Evolutionary conservation across 2,888 invertebrate species (phyloP).

Genomic region (Emmelina monodactyla): DNA sequence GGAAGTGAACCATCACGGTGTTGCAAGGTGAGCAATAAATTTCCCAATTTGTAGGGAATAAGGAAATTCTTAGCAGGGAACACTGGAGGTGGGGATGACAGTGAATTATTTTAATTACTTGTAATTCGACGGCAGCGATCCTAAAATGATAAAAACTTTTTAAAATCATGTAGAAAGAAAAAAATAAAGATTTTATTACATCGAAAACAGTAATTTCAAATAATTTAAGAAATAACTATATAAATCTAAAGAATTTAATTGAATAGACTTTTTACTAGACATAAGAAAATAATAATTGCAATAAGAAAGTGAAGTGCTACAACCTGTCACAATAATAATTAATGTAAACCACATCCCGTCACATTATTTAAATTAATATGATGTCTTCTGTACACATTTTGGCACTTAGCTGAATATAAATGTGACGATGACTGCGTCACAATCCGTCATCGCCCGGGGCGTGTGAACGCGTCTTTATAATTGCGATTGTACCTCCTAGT

Average conservation of each 20-base stretch:
- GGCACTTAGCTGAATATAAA: slow-evolving; percentile 57
- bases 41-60: slow-evolving; percentile 54
- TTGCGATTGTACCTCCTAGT: slow-evolving; percentile 52
- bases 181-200: no score
- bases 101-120: no score
- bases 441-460: slow-evolving; percentile 50
- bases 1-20: slow-evolving; percentile 62
- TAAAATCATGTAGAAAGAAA: no score
- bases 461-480: slow-evolving; percentile 42
- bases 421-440: slow-evolving; percentile 57
- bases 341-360: no score
- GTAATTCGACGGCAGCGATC: slow-evolving; percentile 31
- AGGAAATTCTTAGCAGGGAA: slow-evolving; percentile 46
- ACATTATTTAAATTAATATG: slow-evolving; percentile 29
- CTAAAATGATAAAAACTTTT: no score
- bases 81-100: slow-evolving; percentile 28
- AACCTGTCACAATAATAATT: no score
- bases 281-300: no score
- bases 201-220: no score
- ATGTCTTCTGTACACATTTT: slow-evolving; percentile 52
- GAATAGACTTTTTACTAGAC: no score
- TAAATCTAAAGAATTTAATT: no score
- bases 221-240: no score
- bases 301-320: no score
- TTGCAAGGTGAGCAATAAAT: slow-evolving; percentile 63